Base-by-base conservation (phyloP, 1,140 invertebrate genomes). In the Mycetomoellerius zeteki region DNA sequence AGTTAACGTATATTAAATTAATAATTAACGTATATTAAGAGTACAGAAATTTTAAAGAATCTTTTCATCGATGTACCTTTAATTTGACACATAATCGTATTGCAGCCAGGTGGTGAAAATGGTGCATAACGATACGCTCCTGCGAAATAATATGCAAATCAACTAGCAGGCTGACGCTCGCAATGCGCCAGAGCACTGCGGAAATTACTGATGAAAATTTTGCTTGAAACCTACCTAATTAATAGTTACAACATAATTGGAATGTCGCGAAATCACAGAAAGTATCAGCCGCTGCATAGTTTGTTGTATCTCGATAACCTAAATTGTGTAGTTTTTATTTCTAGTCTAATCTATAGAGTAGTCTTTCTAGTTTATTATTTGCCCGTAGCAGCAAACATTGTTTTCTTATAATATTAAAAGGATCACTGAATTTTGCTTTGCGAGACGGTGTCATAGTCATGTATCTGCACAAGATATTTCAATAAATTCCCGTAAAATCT, bases 191-290 rank as follows among this genome's bases (percentile, higher is more conserved):
- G 62, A 77, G 43, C 33, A 69, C 75, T 73, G 89, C 91, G 90
- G 92, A 94, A 93, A 94, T 94, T 94, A 93, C 92, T 93, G 93
- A 94, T 94, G 92, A 91, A 94, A 93, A 94, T 94, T 92, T 91
- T 90, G 90, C 93, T 92, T 92, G 90, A 90, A 91, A 92, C 92
- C 90, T 92, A 92, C 89, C 91, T 93, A 93, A 93, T 94, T 94
- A 94, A 92, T 93, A 94, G 92, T 94, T 94, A 94, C 85, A 85
- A 47, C 62, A 86, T 87, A 90, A 92, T 88, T 60, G 85, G 89
- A 92, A 93, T 92, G 85, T 90, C 78, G 73, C 50, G 85, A 91
- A 93, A 93, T 91, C 92, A 89, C 85, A 77, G 90, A 93, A 72
- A 85, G 56, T 75, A 56, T 84, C 72, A 69, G 60, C 27, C 50